Conservation (phyloP, 1,140 invertebrate genomes). For the Atta colombica region DNA sequence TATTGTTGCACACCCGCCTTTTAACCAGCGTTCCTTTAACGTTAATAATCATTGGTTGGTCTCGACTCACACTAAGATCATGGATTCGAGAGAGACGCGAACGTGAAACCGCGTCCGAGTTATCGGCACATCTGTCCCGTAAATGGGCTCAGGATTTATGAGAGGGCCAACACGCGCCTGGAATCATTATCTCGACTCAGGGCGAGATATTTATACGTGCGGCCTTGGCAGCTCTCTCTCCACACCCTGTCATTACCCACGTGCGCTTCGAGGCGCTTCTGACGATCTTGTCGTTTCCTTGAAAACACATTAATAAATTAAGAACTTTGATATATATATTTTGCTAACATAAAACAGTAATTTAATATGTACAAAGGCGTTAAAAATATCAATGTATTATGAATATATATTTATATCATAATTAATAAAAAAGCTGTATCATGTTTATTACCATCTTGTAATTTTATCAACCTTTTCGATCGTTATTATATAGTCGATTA, state of each 20-base stretch:
- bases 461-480: too few species aligned
- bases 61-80: constrained; percentile 39
- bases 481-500: too few species aligned
- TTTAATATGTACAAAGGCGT: not conserved
- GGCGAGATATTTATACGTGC: constrained; percentile 72
- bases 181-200: constrained; percentile 80
- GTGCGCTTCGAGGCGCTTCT: constrained; percentile 55
- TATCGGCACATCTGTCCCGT: constrained; percentile 85
- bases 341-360: not conserved
- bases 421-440: not conserved
- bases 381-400: not conserved
- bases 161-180: constrained; percentile 81
- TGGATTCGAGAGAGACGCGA: constrained; percentile 75
- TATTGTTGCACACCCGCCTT: constrained; percentile 40
- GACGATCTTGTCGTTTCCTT: constrained; percentile 50
- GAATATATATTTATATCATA: not conserved
- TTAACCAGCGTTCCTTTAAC: constrained; percentile 68
- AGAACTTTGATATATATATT: constrained; percentile 14
- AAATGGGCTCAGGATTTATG: constrained; percentile 84
- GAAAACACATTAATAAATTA: constrained; percentile 40
- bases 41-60: constrained; percentile 73
- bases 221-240: constrained; percentile 69
- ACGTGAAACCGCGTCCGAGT: constrained; percentile 75
- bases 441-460: too few species aligned
- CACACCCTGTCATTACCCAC: constrained; percentile 81